These are phyloP conservation scores for Synergus itoensis DNA, from an alignment of 2,888 invertebrate species.

Conservation along the genomic window DNA sequence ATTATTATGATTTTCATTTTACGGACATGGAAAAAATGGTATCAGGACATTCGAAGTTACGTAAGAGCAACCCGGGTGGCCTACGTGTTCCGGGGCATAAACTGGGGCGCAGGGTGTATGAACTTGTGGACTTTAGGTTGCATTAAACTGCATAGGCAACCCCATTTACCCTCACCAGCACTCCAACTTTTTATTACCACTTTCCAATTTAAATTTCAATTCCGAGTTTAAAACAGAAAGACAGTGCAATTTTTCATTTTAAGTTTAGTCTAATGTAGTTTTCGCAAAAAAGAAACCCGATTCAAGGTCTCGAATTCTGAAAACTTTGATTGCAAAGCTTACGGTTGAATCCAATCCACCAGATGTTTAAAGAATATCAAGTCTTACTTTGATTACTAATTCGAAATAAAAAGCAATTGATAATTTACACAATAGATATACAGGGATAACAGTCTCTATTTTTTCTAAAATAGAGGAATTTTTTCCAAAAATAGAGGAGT, in stretches of 20 bases:
- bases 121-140: constrained; percentile 30
- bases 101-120: constrained; percentile 26
- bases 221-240: neutral
- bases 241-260: neutral
- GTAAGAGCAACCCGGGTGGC: constrained; percentile 25
- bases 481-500: too few relatives aligned
- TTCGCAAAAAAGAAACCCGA: too few relatives aligned
- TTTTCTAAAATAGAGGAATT: too few relatives aligned
- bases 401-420: too few relatives aligned
- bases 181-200: constrained; percentile 22
- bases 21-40: constrained; percentile 7
- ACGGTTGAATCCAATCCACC: too few relatives aligned
- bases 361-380: too few relatives aligned
- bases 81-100: constrained; percentile 26
- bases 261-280: neutral
- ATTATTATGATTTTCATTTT: neutral
- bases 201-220: constrained; percentile 17
- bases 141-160: constrained; percentile 32
- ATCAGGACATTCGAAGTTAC: constrained; percentile 18
- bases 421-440: too few relatives aligned
- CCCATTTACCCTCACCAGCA: constrained; percentile 28
- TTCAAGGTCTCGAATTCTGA: too few relatives aligned
- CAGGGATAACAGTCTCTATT: too few relatives aligned
- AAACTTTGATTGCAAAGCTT: too few relatives aligned
- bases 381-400: too few relatives aligned